Evolutionary conservation across 1,140 invertebrate species (phyloP), one percentile per base, ranked within the genome.

Genomic region (Campoletis sonorensis): DNA sequence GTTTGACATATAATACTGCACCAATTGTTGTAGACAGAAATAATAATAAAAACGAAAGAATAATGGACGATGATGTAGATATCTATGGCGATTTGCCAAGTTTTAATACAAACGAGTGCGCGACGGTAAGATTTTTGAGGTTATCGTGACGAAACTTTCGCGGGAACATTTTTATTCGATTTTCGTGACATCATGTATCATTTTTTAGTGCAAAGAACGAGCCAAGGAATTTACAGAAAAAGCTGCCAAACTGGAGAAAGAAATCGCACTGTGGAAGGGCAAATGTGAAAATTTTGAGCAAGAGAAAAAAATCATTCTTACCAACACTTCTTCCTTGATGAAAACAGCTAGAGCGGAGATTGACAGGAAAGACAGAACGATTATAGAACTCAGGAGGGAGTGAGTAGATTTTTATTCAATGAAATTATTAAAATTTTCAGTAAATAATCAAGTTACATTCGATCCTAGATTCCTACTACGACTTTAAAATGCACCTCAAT

Each of bases 281-380:
- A 82, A 86, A 70, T 18, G 87, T 4, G 72, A 85, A 21, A 58
- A 79, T 11, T 77, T 89, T 18, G 76, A 87, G 40, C 85, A 84
- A 51, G 27, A 81, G 0, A 90, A 90, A 16, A 70, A 85, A 67
- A 86, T 79, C 16, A 85, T 93, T 27, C 83, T 89, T 70, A 82
- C 33, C 0, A 92, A 93, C 85, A 83, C 93, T 21, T 92, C 91
- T 5, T 92, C 92, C 13, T 81, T 93, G 23, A 85, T 90, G 23
- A 90, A 91, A 84, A 93, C 93, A 26, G 93, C 93, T 0, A 91
- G 88, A 82, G 85, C 87, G 7, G 93, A 93, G 88, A 89, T 93
- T 79, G 37, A 81, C 27, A 84, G 93, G 18, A 93, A 93, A 81
- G 91, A 93, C 81, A 85, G 83, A 67, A 89, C 85, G 51, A 92